phyloP scores from a whole-genome alignment of 2,888 invertebrate genomes.

The Brachyptera putata region DNA sequence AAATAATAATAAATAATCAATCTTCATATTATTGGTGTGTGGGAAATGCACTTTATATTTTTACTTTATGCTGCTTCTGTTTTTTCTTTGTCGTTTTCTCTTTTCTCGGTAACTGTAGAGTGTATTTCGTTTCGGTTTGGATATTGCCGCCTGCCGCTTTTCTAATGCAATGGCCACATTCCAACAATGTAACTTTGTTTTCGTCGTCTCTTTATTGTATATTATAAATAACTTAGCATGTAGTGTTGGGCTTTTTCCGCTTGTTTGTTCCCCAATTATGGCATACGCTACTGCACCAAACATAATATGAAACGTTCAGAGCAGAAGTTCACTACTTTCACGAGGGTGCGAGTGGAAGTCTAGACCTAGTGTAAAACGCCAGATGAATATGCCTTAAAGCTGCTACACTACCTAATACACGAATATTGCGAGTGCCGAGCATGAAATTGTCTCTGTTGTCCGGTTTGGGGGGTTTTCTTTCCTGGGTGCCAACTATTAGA shows the following conservation, averaged over 20 bases:
- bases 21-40: constrained; percentile 35
- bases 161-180: constrained; percentile 35
- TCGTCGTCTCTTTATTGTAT: constrained; percentile 16
- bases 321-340: constrained; percentile 49
- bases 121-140: too few species aligned
- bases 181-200: constrained; percentile 28
- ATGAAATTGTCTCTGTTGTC: too few species aligned
- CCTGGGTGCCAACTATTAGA: constrained; percentile 5
- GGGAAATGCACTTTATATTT: constrained; percentile 34
- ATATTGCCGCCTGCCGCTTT: too few species aligned
- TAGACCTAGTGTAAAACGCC: constrained; percentile 1
- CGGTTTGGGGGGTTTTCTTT: background rate
- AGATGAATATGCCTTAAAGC: constrained; percentile 10
- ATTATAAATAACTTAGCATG: background rate
- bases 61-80: constrained; percentile 23
- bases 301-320: constrained; percentile 87
- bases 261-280: constrained; percentile 49
- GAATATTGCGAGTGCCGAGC: too few species aligned
- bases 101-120: background rate
- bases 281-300: constrained; percentile 79
- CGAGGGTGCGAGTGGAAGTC: constrained; percentile 2
- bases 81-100: background rate
- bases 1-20: constrained; percentile 16
- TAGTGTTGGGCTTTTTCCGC: constrained; percentile 5
- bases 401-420: constrained; percentile 12